Base-by-base conservation (phyloP, 2,113 vertebrate genomes). In the Rousettus leschenaultii region DNA sequence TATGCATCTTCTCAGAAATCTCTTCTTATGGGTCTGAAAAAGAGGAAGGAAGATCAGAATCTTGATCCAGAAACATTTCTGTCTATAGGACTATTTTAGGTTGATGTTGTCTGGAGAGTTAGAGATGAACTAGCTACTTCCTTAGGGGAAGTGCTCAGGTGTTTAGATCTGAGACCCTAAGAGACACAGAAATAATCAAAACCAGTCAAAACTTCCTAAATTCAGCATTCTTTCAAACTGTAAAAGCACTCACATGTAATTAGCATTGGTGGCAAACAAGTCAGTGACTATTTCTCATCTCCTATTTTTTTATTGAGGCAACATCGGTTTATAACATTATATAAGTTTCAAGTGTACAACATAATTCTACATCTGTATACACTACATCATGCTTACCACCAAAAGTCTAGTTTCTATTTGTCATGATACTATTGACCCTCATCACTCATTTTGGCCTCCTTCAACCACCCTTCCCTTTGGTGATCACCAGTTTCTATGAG, bases 251-350 rank as follows among this genome's bases (percentile, higher is more conserved):
- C 48, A 66, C 22, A n/a, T 92, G 45, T 84, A 97, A 97, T 95
- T 92, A 95, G 85, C 57, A 59, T 53, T 70, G 65, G 80, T 85
- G 79, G 63, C 61, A 95, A 94, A 94, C 68, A 92, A 92, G 75
- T 89, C 48, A 63, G 40, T 89, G 74, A 74, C 65, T 66, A 68
- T 90, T 91, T 96, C 83, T 95, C 51, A 59, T 80, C 66, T 97
- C 51, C 33, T 86, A 63, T 43, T 82, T 43, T 82, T 82, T 43
- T 33, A 80, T 61, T 63, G 55, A 40, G 35, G 26, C 30, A 63
- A 82, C 57, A 61, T 22, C 35, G 14, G 55, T 59, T 28, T 80
- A 6, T 59, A 80, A 40, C 55, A 57, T 57, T 43, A 82, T 63
- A 11, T 61, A 30, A 19, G 79, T 82, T 80, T 82, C 40, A 63